Base-by-base conservation (phyloP, 2,888 invertebrate species). In the Magallana nippona region DNA sequence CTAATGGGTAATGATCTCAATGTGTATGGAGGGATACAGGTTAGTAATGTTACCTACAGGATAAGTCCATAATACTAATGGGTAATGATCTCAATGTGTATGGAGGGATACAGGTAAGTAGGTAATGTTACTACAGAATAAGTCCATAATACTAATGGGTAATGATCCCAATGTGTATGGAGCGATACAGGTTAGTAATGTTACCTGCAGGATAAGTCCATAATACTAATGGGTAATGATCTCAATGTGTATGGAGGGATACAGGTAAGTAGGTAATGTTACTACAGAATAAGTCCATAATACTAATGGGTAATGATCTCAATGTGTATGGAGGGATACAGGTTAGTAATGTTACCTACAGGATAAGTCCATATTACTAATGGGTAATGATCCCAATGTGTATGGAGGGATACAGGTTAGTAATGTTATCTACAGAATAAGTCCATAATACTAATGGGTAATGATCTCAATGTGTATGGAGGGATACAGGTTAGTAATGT, bases 401-500 rank as follows among this genome's bases (percentile, higher is more conserved):
- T 85, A 91, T 92, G 92, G 84, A 90, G 60, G 60, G 60, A 11
- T 60, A 60, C 17, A 60, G 60, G 60, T 17, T n/a, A n/a, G n/a
- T n/a, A n/a, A n/a, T n/a, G n/a, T n/a, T n/a, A 15, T 15, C 5
- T n/a, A 58, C n/a, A 27, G 27, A 2, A 27, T 27, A 27, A 27
- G 1, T 27, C 27, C 27, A 27, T 27, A 27, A 27, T 27, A 13
- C 15, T 58, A 3, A n/a, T 17, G 27, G 27, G 2, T 27, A 27
- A 87, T 91, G 80, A 90, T 91, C 56, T 91, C 92, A 17, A 84
- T 92, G 71, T 90, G 90, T 85, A 91, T 92, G 92, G 84, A 90
- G 60, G 60, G 60, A 11, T 60, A 60, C 17, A 60, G 60, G 60
- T 17, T n/a, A n/a, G n/a, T n/a, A n/a, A n/a, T n/a, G n/a, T n/a